phyloP scores from a whole-genome alignment of 2,888 invertebrate species.

The Acanthosepion pharaonis region DNA sequence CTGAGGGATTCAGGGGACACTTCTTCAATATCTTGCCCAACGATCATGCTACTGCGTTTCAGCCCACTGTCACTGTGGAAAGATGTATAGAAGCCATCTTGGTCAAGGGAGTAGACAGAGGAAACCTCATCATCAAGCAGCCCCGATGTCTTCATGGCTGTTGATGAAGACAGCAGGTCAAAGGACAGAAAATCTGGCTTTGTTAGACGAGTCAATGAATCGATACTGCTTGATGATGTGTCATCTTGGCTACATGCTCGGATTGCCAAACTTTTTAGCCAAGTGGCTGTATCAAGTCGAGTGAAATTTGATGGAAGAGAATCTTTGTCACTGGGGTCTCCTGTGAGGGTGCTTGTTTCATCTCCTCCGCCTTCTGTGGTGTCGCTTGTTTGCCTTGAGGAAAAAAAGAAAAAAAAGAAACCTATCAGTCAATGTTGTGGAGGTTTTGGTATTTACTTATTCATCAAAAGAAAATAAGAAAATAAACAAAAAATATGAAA shows the following conservation, averaged over 20 bases:
- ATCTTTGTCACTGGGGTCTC: constrained; percentile 54
- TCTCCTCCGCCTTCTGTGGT: constrained; percentile 64
- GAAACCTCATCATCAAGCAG: constrained; percentile 73
- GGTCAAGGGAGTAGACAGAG: constrained; percentile 95
- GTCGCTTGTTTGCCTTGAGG: constrained; percentile 66
- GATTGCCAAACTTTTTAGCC: constrained; percentile 66
- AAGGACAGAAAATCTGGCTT: constrained; percentile 64
- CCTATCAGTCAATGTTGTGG: background rate
- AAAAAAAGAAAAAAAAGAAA: constrained; percentile 23
- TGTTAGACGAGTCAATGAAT: constrained; percentile 63
- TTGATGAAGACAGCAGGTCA: constrained; percentile 61
- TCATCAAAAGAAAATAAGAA: too few species aligned
- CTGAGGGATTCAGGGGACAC: constrained; percentile 58
- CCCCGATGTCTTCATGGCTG: constrained; percentile 51
- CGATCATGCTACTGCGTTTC: constrained; percentile 49
- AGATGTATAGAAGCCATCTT: constrained; percentile 97
- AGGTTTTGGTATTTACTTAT: background rate
- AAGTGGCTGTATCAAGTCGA: constrained; percentile 64
- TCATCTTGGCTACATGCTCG: constrained; percentile 64
- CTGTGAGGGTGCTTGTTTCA: constrained; percentile 60
- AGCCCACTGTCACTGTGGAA: constrained; percentile 97
- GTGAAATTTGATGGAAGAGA: constrained; percentile 59
- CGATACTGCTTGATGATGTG: constrained; percentile 58
- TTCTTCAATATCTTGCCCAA: background rate
- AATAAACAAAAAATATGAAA: too few species aligned